phyloP scores from a whole-genome alignment of 1,140 invertebrate genomes.

The Frieseomelitta varia region DNA sequence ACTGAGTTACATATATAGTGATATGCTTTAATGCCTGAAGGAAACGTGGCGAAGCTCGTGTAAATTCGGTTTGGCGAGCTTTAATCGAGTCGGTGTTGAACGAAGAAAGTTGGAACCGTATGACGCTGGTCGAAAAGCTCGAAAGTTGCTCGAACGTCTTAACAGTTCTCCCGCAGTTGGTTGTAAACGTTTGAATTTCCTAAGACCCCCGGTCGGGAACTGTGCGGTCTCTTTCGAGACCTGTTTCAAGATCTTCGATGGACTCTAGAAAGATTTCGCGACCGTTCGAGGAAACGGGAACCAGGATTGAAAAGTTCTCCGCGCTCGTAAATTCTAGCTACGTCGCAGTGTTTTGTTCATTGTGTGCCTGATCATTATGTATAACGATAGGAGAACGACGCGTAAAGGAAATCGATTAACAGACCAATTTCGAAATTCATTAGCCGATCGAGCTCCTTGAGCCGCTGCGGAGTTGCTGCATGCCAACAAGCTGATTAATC shows the following conservation, averaged over 20 bases:
- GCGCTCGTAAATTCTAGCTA: neutral
- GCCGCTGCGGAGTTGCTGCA: conserved; percentile 5
- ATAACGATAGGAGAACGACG: neutral
- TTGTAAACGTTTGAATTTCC: conserved; percentile 22
- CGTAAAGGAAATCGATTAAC: conserved; percentile 40
- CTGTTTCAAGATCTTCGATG: conserved; percentile 5
- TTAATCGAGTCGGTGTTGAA: conserved; percentile 27
- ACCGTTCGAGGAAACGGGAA: neutral
- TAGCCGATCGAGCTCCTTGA: neutral
- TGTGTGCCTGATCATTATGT: neutral
- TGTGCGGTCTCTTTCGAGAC: neutral
- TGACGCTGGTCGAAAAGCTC: conserved; percentile 14
- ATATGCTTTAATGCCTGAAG: neutral
- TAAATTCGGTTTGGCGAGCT: neutral
- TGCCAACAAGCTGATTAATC: conserved; percentile 25
- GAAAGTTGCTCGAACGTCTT: conserved; percentile 20
- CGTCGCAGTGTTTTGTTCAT: neutral
- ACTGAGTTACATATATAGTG: neutral
- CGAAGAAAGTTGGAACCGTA: neutral
- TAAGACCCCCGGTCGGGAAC: neutral
- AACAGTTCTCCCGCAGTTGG: conserved; percentile 2
- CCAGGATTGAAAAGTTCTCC: neutral
- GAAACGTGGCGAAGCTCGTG: neutral
- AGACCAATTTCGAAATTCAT: conserved; percentile 45
- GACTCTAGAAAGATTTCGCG: neutral